Evolutionary conservation across 2,797 vertebrate genomes (phyloP).

Genomic region (Amphiprion clarkii): DNA sequence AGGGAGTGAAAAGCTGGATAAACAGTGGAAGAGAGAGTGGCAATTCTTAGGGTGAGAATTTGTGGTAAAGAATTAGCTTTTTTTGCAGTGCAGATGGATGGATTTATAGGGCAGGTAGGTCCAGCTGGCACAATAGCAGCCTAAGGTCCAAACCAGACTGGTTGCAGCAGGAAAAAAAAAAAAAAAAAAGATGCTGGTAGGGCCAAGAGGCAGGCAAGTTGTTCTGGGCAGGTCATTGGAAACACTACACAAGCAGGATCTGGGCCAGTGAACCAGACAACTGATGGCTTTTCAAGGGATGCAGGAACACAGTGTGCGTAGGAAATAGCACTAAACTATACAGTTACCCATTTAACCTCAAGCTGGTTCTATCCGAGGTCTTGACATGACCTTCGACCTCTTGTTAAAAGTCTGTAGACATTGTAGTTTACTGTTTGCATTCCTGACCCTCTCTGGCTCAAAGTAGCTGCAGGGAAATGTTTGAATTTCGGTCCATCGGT

Average conservation of each 20-base stretch:
- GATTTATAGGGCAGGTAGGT: constrained; percentile 51
- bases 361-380: constrained; percentile 39
- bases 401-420: constrained; percentile 35
- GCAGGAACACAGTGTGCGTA: constrained; percentile 31
- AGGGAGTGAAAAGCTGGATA: constrained; percentile 11
- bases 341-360: constrained; percentile 40
- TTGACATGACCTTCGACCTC: constrained; percentile 56
- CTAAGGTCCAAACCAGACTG: constrained; percentile 45
- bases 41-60: constrained; percentile 38
- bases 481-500: constrained; percentile 21
- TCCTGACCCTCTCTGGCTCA: constrained; percentile 32
- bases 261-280: constrained; percentile 57
- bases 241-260: constrained; percentile 69
- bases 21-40: constrained; percentile 21
- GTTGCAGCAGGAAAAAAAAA: constrained; percentile 16
- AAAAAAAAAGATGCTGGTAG: constrained; percentile 27
- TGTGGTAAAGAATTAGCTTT: constrained; percentile 38
- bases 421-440: constrained; percentile 28
- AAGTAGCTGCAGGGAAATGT: constrained; percentile 23
- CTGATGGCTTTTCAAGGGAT: constrained; percentile 66
- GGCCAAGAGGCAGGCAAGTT: constrained; percentile 53
- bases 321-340: constrained; percentile 32
- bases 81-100: constrained; percentile 39
- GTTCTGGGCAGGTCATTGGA: constrained; percentile 60
- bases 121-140: constrained; percentile 51